These are phyloP conservation scores for Selene dorsalis DNA, from an alignment of 2,797 vertebrate species.

Conservation along the genomic window DNA sequence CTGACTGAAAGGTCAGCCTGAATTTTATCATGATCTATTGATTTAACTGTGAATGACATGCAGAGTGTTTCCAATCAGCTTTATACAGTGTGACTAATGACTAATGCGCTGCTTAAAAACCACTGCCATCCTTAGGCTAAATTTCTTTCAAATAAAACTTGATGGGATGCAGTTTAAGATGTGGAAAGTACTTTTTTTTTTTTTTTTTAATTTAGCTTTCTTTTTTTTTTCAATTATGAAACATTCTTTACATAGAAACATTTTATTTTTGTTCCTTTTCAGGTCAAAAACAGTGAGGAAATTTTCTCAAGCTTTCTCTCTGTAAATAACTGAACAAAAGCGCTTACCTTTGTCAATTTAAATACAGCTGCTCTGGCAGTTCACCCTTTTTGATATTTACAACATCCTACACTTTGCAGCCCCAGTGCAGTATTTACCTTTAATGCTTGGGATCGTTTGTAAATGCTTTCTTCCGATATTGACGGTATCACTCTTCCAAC, in stretches of 20 bases:
- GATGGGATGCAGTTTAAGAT: neutral
- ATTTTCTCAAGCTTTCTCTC: neutral
- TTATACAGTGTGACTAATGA: slow-evolving; percentile 12
- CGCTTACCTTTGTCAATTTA: slow-evolving; percentile 11
- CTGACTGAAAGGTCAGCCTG: slow-evolving; percentile 8
- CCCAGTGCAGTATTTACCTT: slow-evolving; percentile 26
- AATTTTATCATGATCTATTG: slow-evolving; percentile 34
- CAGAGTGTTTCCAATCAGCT: slow-evolving; percentile 21
- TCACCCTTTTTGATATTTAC: slow-evolving; percentile 31
- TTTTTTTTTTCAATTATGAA: neutral
- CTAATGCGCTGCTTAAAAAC: slow-evolving; percentile 17
- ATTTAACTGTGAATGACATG: slow-evolving; percentile 15
- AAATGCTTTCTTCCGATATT: slow-evolving; percentile 49
- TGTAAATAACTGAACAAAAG: slow-evolving; percentile 6
- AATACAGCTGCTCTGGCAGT: slow-evolving; percentile 25
- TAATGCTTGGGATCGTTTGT: slow-evolving; percentile 32
- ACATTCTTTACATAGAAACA: neutral
- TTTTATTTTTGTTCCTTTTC: neutral
- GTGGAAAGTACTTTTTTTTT: neutral
- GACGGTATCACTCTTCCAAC: slow-evolving; percentile 51
- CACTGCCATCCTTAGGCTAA: neutral
- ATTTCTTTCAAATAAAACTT: slow-evolving; percentile 18
- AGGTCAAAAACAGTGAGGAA: neutral
- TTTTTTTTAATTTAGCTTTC: neutral
- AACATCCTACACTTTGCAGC: slow-evolving; percentile 29